Percentiles rank a stretch among this genome's conserved stretches.
Conservation (phyloP, 2,888 invertebrate species). For the Pyrrhia umbra region DNA sequence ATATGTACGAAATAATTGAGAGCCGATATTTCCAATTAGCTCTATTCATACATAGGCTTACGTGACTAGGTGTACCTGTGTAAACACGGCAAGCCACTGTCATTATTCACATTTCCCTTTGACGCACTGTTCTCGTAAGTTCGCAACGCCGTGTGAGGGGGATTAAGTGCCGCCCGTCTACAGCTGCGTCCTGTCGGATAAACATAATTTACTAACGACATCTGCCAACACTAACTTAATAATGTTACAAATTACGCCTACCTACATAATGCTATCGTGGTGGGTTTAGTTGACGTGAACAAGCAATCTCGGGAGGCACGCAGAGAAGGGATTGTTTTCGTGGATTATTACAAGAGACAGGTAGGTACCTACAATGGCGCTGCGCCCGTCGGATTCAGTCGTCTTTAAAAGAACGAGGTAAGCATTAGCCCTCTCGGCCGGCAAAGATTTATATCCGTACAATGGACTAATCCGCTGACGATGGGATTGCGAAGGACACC, state of each 20-base stretch:
- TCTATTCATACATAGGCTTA: conserved; percentile 46
- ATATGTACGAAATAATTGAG: conserved; percentile 28
- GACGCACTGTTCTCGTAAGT: conserved; percentile 74
- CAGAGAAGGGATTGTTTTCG: conserved; percentile 62
- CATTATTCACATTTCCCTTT: conserved; percentile 83
- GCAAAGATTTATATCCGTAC: conserved; percentile 82
- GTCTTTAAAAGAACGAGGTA: conserved; percentile 74
- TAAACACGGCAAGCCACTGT: conserved; percentile 69
- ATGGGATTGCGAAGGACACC: conserved; percentile 85
- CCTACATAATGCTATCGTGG: conserved; percentile 69
- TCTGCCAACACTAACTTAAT: conserved; percentile 82
- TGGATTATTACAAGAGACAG: conserved; percentile 68
- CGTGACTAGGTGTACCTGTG: conserved; percentile 64
- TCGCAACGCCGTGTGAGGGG: conserved; percentile 73
- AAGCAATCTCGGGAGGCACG: conserved; percentile 63
- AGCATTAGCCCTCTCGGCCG: conserved; percentile 71
- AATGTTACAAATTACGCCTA: conserved; percentile 74
- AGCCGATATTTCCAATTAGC: conserved; percentile 57
- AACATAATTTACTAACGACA: conserved; percentile 86
- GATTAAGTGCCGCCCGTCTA: conserved; percentile 79
- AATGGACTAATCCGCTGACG: conserved; percentile 85
- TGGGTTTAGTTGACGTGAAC: conserved; percentile 67
- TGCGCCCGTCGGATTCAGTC: conserved; percentile 51
- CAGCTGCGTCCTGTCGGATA: conserved; percentile 84
- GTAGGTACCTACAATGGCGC: conserved; percentile 57